Conservation (phyloP, 2,888 invertebrate genomes). For the Imbricaverruca yamaguchii region DNA sequence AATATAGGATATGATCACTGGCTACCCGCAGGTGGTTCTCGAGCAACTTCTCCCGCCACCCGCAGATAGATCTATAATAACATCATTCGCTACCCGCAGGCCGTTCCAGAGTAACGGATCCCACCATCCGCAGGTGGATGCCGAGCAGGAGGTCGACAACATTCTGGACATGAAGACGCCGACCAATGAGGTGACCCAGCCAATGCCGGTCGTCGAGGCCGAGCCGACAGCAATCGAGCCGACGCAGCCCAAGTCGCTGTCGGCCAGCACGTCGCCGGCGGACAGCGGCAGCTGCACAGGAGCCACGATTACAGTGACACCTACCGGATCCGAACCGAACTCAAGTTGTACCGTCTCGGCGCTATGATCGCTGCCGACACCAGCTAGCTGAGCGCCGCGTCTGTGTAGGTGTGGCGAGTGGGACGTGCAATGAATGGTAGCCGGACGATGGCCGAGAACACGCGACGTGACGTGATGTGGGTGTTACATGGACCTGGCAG, state of each 20-base stretch:
- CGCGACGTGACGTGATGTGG: background rate
- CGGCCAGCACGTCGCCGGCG: background rate
- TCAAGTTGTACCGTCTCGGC: conserved; percentile 8
- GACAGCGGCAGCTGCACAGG: background rate
- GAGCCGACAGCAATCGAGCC: background rate
- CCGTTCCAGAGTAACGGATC: too few relatives aligned
- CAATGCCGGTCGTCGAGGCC: background rate
- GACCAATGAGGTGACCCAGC: background rate
- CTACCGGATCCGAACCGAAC: conserved; percentile 2
- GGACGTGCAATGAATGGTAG: background rate
- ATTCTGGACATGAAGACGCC: conserved; percentile 23
- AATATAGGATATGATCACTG: too few relatives aligned
- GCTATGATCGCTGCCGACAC: conserved; percentile 5
- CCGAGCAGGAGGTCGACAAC: background rate
- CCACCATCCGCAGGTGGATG: too few relatives aligned
- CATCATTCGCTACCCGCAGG: too few relatives aligned
- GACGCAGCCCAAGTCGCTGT: background rate
- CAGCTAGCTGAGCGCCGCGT: background rate
- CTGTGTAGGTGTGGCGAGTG: background rate
- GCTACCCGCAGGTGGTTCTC: too few relatives aligned
- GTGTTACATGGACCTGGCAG: background rate
- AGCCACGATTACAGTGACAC: background rate
- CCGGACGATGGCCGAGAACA: background rate
- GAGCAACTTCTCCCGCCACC: too few relatives aligned
- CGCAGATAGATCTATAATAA: too few relatives aligned